A percentile compares a stretch with the other conserved stretches of the same genome.
Conservation (phyloP, 2,113 vertebrate species). For the Pterocles gutturalis region DNA sequence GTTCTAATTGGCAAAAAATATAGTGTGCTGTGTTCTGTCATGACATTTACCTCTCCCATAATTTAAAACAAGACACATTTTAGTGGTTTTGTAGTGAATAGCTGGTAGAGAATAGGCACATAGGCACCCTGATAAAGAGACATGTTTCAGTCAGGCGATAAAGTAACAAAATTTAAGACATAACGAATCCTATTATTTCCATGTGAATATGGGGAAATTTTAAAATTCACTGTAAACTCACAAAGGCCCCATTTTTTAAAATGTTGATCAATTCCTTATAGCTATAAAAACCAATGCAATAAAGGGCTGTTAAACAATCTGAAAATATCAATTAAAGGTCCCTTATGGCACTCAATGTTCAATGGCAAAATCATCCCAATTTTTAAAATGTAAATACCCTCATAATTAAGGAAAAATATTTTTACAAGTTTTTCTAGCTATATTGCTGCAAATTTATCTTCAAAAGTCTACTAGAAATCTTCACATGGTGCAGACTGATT, state of each 20-base stretch:
- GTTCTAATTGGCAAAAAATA: neutral
- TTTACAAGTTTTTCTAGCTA: neutral
- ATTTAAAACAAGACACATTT: neutral
- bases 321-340: neutral
- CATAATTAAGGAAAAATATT: neutral
- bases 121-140: neutral
- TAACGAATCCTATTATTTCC: neutral
- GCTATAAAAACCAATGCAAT: neutral
- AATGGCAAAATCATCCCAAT: neutral
- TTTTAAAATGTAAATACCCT: neutral
- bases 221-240: neutral
- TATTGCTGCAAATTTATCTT: neutral
- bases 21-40: neutral
- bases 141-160: rapidly evolving
- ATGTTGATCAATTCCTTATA: neutral
- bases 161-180: neutral
- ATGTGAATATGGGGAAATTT: rapidly evolving
- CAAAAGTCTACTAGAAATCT: neutral
- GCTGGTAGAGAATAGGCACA: neutral
- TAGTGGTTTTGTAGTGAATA: neutral
- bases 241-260: rapidly evolving
- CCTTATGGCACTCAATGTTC: neutral
- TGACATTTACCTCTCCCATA: neutral
- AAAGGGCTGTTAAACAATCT: neutral
- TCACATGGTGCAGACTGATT: neutral